A percentile compares a stretch with the other conserved stretches of the same genome.
phyloP scores from a whole-genome alignment of 2,797 vertebrate species.

The Erpetoichthys calabaricus region DNA sequence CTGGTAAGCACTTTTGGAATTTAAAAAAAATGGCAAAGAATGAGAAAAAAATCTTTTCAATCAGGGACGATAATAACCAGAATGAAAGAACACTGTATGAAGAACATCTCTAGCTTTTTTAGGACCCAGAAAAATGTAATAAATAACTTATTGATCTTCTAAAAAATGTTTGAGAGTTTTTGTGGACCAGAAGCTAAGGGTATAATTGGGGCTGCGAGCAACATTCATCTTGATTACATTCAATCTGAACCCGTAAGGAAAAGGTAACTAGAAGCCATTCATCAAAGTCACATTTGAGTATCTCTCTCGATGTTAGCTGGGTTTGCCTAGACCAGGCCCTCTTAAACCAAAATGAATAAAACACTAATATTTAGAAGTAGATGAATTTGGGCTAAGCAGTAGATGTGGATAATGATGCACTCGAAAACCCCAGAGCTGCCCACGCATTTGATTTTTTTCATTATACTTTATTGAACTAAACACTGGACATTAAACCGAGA shows the following conservation, averaged over 20 bases:
- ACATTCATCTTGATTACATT: constrained; percentile 53
- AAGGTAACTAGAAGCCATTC: constrained; percentile 40
- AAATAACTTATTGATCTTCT: constrained; percentile 48
- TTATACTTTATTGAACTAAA: too few species aligned
- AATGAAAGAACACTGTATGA: constrained; percentile 32
- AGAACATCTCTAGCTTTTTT: constrained; percentile 16
- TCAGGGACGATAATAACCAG: constrained; percentile 30
- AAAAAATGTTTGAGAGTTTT: constrained; percentile 31
- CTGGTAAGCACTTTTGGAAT: too few species aligned
- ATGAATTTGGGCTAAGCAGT: too few species aligned
- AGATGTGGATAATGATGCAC: too few species aligned
- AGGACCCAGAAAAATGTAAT: constrained; percentile 27
- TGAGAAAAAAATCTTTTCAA: too few species aligned
- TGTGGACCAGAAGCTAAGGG: constrained; percentile 25
- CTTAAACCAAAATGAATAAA: constrained; percentile 13
- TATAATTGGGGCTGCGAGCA: constrained; percentile 37
- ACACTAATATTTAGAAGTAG: too few species aligned
- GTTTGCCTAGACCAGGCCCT: constrained; percentile 23
- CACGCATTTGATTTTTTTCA: too few species aligned
- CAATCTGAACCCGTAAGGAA: constrained; percentile 43
- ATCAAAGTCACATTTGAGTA: constrained; percentile 37
- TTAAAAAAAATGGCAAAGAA: too few species aligned
- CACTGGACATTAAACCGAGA: too few species aligned
- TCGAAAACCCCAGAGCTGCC: too few species aligned
- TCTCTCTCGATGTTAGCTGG: constrained; percentile 23